Conservation (phyloP, 2,888 invertebrate genomes). For the Coelinius sp. region DNA sequence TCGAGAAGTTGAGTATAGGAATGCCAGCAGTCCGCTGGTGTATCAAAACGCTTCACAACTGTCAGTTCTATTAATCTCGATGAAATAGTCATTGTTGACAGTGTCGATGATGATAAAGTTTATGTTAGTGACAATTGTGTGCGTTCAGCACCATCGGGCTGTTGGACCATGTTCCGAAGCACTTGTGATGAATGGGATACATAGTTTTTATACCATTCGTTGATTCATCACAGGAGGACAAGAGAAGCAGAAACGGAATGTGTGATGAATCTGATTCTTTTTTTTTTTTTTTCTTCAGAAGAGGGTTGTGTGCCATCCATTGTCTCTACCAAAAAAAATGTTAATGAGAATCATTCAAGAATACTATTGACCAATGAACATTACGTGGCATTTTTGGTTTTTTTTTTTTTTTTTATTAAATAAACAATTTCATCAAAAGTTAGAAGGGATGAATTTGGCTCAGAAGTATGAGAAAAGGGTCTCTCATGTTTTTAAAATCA, state of each 20-base stretch:
- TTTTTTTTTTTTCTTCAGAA: neutral
- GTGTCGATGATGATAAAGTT: conserved; percentile 32
- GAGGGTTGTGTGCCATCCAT: neutral
- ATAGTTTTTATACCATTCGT: conserved; percentile 38
- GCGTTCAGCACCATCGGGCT: conserved; percentile 56
- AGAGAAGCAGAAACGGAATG: neutral
- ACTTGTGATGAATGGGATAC: conserved; percentile 57
- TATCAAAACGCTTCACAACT: conserved; percentile 44
- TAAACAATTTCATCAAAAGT: too few species aligned
- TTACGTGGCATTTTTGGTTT: too few species aligned
- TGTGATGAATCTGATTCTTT: neutral
- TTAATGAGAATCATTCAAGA: neutral
- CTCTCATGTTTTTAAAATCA: neutral
- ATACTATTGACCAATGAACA: too few species aligned
- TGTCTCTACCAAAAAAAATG: neutral
- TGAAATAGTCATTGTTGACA: conserved; percentile 34
- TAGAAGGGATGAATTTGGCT: too few species aligned
- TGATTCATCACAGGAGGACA: neutral
- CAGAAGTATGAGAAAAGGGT: neutral
- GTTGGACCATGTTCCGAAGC: conserved; percentile 62
- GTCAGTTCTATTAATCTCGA: conserved; percentile 37
- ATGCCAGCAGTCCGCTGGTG: conserved; percentile 55
- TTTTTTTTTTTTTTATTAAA: too few species aligned
- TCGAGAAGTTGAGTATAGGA: conserved; percentile 61
- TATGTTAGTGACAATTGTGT: conserved; percentile 39